These are phyloP conservation scores for Cyphomyrus plagiostoma DNA, from an alignment of 2,113 vertebrate species.

Conservation along the genomic window DNA sequence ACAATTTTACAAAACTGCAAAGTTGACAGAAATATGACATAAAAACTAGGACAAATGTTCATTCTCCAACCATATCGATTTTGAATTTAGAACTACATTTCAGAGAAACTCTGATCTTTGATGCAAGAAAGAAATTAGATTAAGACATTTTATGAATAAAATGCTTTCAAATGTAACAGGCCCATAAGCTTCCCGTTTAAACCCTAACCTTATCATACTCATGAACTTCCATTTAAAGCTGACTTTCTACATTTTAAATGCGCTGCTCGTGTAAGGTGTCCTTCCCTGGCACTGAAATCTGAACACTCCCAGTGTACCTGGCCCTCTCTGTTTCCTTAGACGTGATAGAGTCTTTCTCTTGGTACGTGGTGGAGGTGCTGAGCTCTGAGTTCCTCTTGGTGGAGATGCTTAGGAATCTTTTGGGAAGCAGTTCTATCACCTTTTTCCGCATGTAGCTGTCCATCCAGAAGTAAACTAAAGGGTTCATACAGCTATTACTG, in stretches of 20 bases:
- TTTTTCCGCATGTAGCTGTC: conserved; percentile 13
- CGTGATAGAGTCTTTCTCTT: neutral
- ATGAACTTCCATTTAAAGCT: neutral
- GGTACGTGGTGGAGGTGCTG: neutral
- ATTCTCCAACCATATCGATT: neutral
- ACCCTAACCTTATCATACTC: neutral
- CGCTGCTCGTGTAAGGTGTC: neutral
- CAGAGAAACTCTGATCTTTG: neutral
- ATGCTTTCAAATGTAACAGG: neutral
- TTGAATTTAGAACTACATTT: neutral
- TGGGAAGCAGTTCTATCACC: neutral
- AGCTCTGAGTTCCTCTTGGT: neutral
- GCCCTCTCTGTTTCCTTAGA: neutral
- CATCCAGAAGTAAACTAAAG: conserved; percentile 15
- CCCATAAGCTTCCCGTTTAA: neutral
- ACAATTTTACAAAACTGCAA: neutral
- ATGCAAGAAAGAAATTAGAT: neutral
- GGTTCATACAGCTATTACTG: conserved; percentile 29
- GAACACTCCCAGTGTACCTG: neutral
- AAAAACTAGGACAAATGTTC: neutral
- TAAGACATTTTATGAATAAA: neutral
- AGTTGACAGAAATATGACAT: neutral
- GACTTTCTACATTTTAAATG: neutral
- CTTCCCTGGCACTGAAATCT: neutral
- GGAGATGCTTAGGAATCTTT: neutral